These are phyloP conservation scores for Chironex yamaguchii DNA, from an alignment of 30 jellyfish, hydroid and myxozoan genomes.

Conservation along the genomic window DNA sequence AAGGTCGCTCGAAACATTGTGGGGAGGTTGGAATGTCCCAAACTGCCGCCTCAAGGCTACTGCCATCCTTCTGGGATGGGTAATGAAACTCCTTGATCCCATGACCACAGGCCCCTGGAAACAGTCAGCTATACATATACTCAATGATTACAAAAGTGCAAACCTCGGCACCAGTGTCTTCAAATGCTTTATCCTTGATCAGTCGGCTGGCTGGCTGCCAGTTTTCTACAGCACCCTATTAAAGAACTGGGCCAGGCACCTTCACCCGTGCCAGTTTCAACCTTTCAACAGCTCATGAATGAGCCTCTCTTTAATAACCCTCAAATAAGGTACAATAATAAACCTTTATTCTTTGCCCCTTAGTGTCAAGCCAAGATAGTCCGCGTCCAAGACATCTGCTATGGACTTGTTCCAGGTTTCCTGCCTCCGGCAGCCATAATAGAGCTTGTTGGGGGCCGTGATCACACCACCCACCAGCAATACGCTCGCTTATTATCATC, in stretches of 20 bases:
- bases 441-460: too few species aligned
- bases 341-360: too few species aligned
- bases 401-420: slow-evolving; percentile 18
- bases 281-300: not conserved
- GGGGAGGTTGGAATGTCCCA: slow-evolving; percentile 28
- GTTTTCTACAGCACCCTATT: not conserved
- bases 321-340: not conserved
- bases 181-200: not conserved
- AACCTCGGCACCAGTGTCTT: not conserved
- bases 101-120: slow-evolving; percentile 11
- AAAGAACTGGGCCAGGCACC: not conserved
- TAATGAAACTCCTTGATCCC: slow-evolving; percentile 4
- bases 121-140: not conserved
- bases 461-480: too few species aligned
- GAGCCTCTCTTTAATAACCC: slow-evolving; percentile 4
- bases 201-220: not conserved
- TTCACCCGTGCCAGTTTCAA: not conserved
- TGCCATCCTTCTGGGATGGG: slow-evolving; percentile 25
- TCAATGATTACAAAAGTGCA: not conserved
- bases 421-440: not conserved
- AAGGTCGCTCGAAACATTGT: slow-evolving; percentile 16
- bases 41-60: not conserved
- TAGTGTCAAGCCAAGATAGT: not conserved
- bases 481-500: too few species aligned
- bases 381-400: not conserved